Evolutionary conservation across 2,113 vertebrate species (phyloP), one percentile per base, ranked within the genome.

Genomic region (Theristicus caerulescens): DNA sequence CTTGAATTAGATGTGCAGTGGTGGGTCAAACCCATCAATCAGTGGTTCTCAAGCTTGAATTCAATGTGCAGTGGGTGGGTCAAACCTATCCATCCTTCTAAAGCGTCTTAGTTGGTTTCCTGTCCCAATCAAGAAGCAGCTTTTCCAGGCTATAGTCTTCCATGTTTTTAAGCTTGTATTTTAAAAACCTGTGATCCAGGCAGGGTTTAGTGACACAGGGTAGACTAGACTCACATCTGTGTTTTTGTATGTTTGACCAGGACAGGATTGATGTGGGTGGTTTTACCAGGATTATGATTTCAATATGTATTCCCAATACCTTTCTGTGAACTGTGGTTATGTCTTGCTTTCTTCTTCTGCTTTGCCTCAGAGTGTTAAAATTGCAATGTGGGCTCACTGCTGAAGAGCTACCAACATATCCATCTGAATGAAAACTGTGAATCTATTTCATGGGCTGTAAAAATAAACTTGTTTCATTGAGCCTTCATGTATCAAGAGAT

Each of bases 391-490:
- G 54, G 78, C 82, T 92, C 34, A 9, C 62, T 96, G 85, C 62
- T 93, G 78, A 80, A 79, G 72, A 96, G 1, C 40, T 88, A 88
- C 78, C 70, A 90, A 36, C 66, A 66, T 65, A 90, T 12, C 54
- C 46, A 52, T 85, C 46, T 90, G 82, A 96, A 88, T 65, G 71
- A 85, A 96, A 93, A 59, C 93, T 88, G 86, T 87, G 84, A 86
- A 71, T 85, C 73, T 93, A 19, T 91, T 95, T 88, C 58, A 42
- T 51, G 58, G 61, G 31, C 73, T 95, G 78, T 77, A 80, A 96
- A 96, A 96, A 95, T 90, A 91, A 94, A 86, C 78, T 77, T 90
- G 62, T 82, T 96, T 77, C 67, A 90, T 34, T 93, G 85, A 90
- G 82, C 71, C 89, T 94, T 90, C 58, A 52, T 80, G 27, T 95